Evolutionary conservation across 2,888 invertebrate genomes (phyloP).

Genomic region (Eulithis prunata): DNA sequence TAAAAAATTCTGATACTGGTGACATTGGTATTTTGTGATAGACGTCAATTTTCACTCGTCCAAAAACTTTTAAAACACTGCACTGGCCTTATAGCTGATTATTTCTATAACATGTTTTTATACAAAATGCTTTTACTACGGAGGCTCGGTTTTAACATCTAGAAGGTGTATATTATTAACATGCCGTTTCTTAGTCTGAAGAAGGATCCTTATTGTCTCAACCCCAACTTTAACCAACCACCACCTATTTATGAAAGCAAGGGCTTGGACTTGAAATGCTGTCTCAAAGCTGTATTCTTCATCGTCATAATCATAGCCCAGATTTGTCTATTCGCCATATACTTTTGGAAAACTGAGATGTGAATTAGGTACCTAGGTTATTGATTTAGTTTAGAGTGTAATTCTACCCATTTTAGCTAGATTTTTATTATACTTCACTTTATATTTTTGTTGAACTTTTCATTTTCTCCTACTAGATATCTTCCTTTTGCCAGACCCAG

Average conservation of each 20-base stretch:
- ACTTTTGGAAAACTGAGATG: slow-evolving; percentile 40
- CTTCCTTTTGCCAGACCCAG: no score
- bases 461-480: no score
- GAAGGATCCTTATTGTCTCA: slow-evolving; percentile 40
- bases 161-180: slow-evolving; percentile 6
- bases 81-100: no score
- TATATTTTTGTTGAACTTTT: not conserved
- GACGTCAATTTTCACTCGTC: no score
- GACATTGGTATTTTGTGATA: no score
- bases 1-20: no score
- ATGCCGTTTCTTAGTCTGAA: slow-evolving; percentile 52
- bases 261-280: slow-evolving; percentile 53
- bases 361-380: not conserved
- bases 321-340: slow-evolving; percentile 51
- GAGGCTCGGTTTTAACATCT: not conserved
- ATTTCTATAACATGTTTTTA: no score
- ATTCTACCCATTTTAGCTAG: slow-evolving; percentile 2
- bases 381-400: slow-evolving; percentile 9
- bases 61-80: no score
- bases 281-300: slow-evolving; percentile 50
- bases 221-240: slow-evolving; percentile 17
- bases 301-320: slow-evolving; percentile 53
- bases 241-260: slow-evolving; percentile 37
- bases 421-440: not conserved
- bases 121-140: not conserved